phyloP scores from a whole-genome alignment of 2,113 vertebrate species.

The Nansenia antarctica region DNA sequence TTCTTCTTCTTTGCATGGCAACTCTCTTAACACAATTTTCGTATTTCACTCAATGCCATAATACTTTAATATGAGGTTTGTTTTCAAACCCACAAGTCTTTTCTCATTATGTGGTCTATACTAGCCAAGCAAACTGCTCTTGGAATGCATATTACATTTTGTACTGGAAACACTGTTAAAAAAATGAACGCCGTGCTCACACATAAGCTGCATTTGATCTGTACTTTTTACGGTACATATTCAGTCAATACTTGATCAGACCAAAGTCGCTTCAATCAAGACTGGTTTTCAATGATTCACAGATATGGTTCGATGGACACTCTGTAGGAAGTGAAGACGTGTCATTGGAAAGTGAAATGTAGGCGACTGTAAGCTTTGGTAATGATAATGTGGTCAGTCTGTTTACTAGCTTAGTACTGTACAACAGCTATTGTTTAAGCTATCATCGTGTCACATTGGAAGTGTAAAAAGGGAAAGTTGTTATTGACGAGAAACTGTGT shows the following conservation, averaged over 20 bases:
- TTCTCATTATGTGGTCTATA: neutral
- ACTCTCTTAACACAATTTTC: neutral
- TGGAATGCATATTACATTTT: slow-evolving; percentile 1
- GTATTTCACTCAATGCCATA: neutral
- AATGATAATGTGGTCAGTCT: slow-evolving; percentile 19
- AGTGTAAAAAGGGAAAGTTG: neutral
- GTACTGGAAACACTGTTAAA: neutral
- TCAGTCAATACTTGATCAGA: neutral
- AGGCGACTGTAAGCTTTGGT: neutral
- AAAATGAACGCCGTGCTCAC: neutral
- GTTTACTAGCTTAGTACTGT: slow-evolving; percentile 1
- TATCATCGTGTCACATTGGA: neutral
- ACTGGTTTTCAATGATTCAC: neutral
- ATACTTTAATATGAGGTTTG: slow-evolving; percentile 1
- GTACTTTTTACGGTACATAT: no score
- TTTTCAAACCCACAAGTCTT: neutral
- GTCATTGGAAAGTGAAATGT: neutral
- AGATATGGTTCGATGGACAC: neutral
- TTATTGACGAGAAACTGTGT: slow-evolving; percentile 5
- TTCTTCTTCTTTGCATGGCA: neutral
- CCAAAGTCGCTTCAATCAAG: slow-evolving; percentile 1
- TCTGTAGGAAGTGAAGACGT: neutral
- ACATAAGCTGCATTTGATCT: neutral
- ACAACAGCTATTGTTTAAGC: neutral
- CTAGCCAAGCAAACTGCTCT: slow-evolving; percentile 16